phyloP scores from a whole-genome alignment of 2,888 invertebrate species.

The Apodemia arnacis region DNA sequence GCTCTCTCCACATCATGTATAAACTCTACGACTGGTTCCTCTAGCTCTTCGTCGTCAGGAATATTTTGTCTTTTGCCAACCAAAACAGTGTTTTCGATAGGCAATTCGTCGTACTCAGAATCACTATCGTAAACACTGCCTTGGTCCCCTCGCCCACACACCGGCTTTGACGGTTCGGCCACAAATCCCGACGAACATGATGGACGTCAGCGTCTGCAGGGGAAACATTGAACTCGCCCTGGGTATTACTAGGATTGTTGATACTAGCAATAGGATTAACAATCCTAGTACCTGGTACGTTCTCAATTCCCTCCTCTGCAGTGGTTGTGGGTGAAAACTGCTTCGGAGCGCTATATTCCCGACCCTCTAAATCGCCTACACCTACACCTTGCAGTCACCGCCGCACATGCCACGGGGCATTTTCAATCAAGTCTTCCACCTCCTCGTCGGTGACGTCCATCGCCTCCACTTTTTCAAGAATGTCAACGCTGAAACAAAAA shows the following conservation, averaged over 20 bases:
- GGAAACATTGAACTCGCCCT: neutral
- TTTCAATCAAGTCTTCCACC: neutral
- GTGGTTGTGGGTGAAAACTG: neutral
- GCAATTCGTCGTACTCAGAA: constrained; percentile 6
- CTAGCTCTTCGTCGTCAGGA: constrained; percentile 9
- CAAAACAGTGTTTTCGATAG: neutral
- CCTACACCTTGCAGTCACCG: neutral
- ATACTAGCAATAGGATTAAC: neutral
- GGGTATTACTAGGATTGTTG: constrained; percentile 1
- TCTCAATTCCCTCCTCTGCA: neutral
- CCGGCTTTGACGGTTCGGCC: neutral
- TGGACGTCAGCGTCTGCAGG: neutral
- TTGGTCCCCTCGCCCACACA: neutral
- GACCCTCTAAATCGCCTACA: neutral
- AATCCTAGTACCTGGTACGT: neutral
- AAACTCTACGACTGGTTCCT: neutral
- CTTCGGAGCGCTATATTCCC: neutral
- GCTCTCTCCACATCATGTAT: neutral
- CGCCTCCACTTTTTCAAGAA: neutral
- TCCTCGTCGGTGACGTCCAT: neutral
- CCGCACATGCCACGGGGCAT: constrained; percentile 7
- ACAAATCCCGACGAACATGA: neutral
- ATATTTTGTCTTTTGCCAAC: neutral
- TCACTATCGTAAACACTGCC: constrained; percentile 19
- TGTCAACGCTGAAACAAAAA: neutral